Evolutionary conservation across 2,888 invertebrate species (phyloP).

Genomic region (Eurytoma adleriae): DNA sequence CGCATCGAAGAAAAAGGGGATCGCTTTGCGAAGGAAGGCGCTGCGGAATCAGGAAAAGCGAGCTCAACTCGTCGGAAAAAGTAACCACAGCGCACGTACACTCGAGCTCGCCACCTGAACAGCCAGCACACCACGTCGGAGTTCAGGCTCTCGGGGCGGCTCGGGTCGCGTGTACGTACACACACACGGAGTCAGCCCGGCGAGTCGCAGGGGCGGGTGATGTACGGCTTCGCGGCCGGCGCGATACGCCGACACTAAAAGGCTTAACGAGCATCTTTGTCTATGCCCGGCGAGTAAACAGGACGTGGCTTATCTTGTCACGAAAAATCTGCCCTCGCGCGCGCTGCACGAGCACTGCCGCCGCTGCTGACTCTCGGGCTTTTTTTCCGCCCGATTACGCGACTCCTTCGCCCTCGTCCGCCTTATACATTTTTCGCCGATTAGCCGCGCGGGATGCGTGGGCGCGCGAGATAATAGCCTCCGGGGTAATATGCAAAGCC

Average conservation of each 20-base stretch:
- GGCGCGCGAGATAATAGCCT: conserved; percentile 40
- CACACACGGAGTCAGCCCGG: conserved; percentile 10
- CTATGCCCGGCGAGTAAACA: conserved; percentile 72
- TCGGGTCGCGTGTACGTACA: background rate
- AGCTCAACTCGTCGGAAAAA: background rate
- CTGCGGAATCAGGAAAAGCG: conserved; percentile 36
- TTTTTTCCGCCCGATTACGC: conserved; percentile 9
- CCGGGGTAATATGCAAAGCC: conserved; percentile 30
- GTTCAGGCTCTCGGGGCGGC: conserved; percentile 13
- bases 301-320: conserved; percentile 76
- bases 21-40: too few species aligned
- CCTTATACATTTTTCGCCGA: conserved; percentile 32
- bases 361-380: conserved; percentile 57
- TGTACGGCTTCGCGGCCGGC: conserved; percentile 71
- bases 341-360: conserved; percentile 61
- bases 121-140: background rate
- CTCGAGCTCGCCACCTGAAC: too few species aligned
- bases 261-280: conserved; percentile 76
- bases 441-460: conserved; percentile 29
- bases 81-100: too few species aligned
- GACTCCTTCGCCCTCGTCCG: conserved; percentile 3
- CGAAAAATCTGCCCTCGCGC: conserved; percentile 73
- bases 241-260: conserved; percentile 73
- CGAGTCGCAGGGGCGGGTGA: conserved; percentile 62
- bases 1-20: conserved; percentile 6